Conservation (phyloP, 2,888 invertebrate species). For the Cerceris ruficornis region DNA sequence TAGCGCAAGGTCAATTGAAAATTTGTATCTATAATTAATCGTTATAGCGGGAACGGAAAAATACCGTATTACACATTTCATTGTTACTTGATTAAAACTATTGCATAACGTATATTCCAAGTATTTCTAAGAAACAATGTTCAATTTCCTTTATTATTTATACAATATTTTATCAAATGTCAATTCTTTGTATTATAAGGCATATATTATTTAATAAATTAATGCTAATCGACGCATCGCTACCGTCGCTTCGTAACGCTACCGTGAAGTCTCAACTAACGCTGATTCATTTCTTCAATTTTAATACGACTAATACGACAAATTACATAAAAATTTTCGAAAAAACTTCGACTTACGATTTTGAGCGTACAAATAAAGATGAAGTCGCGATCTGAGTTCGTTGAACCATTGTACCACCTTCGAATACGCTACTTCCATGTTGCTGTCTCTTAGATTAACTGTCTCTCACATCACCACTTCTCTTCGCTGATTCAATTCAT, state of each 20-base stretch:
- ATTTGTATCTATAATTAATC: not conserved
- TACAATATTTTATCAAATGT: not conserved
- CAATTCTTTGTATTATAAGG: not conserved
- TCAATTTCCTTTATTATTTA: not conserved
- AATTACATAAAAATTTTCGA: too few relatives aligned
- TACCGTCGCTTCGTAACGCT: not conserved
- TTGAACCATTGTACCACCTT: slow-evolving; percentile 77
- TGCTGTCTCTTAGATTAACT: slow-evolving; percentile 44
- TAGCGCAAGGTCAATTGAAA: too few relatives aligned
- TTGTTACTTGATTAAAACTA: not conserved
- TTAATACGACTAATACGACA: too few relatives aligned
- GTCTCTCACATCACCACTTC: slow-evolving; percentile 45
- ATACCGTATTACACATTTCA: not conserved
- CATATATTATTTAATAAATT: not conserved
- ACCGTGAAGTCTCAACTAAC: too few relatives aligned
- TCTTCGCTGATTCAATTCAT: slow-evolving; percentile 38
- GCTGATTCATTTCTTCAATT: too few relatives aligned
- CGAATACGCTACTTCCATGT: slow-evolving; percentile 74
- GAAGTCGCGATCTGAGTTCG: slow-evolving; percentile 75
- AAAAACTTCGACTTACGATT: slow-evolving; percentile 71
- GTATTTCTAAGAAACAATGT: not conserved
- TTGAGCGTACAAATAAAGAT: slow-evolving; percentile 75
- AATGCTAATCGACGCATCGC: not conserved
- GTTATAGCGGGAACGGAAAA: not conserved
- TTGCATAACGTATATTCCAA: not conserved